Evolutionary conservation across 2,888 invertebrate genomes (phyloP), one percentile per base, ranked within the genome.

Genomic region (Pecten maximus): DNA sequence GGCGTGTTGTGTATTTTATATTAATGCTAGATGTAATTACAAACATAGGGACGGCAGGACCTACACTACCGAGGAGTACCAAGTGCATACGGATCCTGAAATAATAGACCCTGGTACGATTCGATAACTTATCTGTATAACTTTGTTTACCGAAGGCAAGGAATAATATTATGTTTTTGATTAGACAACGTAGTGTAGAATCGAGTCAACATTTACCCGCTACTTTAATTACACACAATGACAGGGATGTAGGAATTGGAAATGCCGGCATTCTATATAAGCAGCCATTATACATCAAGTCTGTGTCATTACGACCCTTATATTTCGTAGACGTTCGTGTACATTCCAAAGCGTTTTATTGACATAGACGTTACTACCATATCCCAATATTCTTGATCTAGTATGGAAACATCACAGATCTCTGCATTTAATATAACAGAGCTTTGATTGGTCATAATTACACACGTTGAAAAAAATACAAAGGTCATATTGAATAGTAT

Each of bases 91-190:
- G 10, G 28, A 74, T 74, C 23, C 74, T 23, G 74, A 8, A 74
- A 74, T 35, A 35, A 28, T 74, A 28, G 74, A 23, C 74, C 23
- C 35, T 74, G 10, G 74, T 74, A 74, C 35, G 74, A 74, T 74
- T 74, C 74, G 74, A 74, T 74, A 74, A 74, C 74, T 74, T 35
- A 74, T 74, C 74, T 74, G 23, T 74, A 16, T 74, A 74, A 35
- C 35, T 74, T 0, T 74, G 74, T 74, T 74, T 74, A 74, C 74
- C 4, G 35, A 74, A 35, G 74, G 23, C 74, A 8, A 16, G 35
- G 8, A 35, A 74, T 74, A 74, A 74, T 28, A 74, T 74, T 74
- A 74, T 74, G 74, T 74, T 74, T 74, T 74, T 74, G 74, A 74
- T 74, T 35, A 35, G 15, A 35, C 28, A 35, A 35, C 35, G 35